Evolutionary conservation across 2,888 invertebrate species (phyloP), one percentile per base, ranked within the genome.

Genomic region (Cyaniris semiargus): DNA sequence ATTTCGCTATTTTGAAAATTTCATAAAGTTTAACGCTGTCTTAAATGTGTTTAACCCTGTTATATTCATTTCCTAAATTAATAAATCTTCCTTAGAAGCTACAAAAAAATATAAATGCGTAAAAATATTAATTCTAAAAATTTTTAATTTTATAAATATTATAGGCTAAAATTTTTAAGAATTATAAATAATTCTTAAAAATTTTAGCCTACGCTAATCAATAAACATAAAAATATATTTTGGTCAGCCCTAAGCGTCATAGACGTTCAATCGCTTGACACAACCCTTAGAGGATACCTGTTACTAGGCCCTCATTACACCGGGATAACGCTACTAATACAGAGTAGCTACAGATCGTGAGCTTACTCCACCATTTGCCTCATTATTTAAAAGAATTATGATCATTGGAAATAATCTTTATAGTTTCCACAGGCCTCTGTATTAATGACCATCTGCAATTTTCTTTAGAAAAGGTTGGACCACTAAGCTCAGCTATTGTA

Each of bases 271-370:
- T 80, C 79, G 81, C 79, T 78, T 79, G 80, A 79, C 79, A 81
- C 79, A 81, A 78, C 77, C 78, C 82, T 80, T 78, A 58, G 8
- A 82, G 79, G 84, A 79, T 80, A 81, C 81, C 81, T 82, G 82
- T 81, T 80, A 81, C 81, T 81, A 79, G 81, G 81, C 71, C 79
- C 78, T 78, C 79, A 78, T 78, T 80, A 78, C 58, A 72, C 75
- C 78, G 74, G 78, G 66, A 77, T 76, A 77, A 44, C 58, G 18
- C 38, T 76, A 56, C 74, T 76, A 75, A 34, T 66, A 66, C 6
- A 66, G 27, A 31, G 27, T 66, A 66, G 38, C 66, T 48, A 72
- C 70, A 53, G 44, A 66, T 66, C 27, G 66, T 66, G 60, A 58
- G 21, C 7, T 15, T 58, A 3, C 21, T 53, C 53, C 31, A 23